Percentiles rank a stretch among this genome's conserved stretches.
Evolutionary conservation across 2,797 vertebrate genomes (phyloP).

Genomic region (Ceryle rudis): DNA sequence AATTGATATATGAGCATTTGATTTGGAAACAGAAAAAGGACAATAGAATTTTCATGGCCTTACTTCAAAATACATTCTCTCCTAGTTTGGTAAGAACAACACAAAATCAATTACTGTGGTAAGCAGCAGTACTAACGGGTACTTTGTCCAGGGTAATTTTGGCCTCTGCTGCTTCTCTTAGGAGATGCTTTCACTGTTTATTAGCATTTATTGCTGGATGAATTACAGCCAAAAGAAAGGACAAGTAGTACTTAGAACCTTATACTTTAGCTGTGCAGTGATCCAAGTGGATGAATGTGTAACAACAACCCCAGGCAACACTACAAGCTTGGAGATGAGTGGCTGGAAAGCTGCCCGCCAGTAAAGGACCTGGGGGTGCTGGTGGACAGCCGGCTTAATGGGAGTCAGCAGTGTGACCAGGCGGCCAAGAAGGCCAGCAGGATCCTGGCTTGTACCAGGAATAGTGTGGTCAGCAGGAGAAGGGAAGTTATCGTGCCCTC

Average conservation of each 20-base stretch:
- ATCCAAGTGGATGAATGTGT: neutral
- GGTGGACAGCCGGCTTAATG: no score
- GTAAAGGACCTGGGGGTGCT: no score
- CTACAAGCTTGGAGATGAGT: no score
- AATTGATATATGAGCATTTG: neutral
- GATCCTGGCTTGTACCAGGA: no score
- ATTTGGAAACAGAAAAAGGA: neutral
- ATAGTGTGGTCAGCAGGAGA: no score
- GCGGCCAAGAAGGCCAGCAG: no score
- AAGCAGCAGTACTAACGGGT: neutral
- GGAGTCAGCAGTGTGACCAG: no score
- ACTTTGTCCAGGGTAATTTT: neutral
- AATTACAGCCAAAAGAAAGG: neutral
- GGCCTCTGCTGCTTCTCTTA: neutral
- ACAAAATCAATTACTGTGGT: neutral
- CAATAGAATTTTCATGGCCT: neutral
- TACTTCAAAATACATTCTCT: neutral
- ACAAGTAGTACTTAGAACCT: neutral
- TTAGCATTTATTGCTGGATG: neutral
- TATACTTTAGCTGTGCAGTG: neutral
- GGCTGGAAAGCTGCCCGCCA: no score
- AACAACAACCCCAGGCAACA: no score
- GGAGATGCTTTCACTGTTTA: neutral
- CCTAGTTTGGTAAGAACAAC: neutral
- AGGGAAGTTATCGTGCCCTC: no score